Percentiles rank a stretch among this genome's conserved stretches.
Conservation (phyloP, 2,113 vertebrate genomes). For the Dipodomys ordii region DNA sequence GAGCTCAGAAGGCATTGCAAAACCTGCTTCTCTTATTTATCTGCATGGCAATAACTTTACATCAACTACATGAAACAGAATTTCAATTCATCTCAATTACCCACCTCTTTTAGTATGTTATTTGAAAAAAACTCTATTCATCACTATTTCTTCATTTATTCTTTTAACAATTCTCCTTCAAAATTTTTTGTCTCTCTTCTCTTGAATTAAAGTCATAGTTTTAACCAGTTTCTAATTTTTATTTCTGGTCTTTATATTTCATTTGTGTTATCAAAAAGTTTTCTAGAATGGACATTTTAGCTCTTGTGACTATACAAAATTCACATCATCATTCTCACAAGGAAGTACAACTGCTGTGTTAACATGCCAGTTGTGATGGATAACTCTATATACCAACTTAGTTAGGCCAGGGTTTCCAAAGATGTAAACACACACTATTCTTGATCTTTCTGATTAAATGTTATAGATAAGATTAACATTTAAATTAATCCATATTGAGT, state of each 20-base stretch:
- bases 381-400: background rate
- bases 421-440: background rate
- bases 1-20: conserved; percentile 50
- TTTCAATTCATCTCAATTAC: background rate
- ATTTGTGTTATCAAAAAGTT: background rate
- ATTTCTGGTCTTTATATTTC: background rate
- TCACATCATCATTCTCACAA: background rate
- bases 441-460: background rate
- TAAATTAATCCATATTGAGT: background rate
- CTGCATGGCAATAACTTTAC: conserved; percentile 18
- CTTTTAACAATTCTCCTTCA: background rate
- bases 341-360: background rate
- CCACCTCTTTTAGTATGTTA: background rate
- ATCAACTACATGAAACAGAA: background rate
- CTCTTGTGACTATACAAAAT: background rate
- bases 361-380: background rate
- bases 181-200: background rate
- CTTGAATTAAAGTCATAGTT: background rate
- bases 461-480: background rate
- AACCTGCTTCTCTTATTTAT: conserved; percentile 23
- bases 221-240: background rate
- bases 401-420: background rate
- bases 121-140: background rate
- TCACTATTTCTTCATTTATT: background rate
- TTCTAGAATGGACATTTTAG: background rate